Evolutionary conservation across 2,888 invertebrate genomes (phyloP).

Genomic region (Netelia inedita): DNA sequence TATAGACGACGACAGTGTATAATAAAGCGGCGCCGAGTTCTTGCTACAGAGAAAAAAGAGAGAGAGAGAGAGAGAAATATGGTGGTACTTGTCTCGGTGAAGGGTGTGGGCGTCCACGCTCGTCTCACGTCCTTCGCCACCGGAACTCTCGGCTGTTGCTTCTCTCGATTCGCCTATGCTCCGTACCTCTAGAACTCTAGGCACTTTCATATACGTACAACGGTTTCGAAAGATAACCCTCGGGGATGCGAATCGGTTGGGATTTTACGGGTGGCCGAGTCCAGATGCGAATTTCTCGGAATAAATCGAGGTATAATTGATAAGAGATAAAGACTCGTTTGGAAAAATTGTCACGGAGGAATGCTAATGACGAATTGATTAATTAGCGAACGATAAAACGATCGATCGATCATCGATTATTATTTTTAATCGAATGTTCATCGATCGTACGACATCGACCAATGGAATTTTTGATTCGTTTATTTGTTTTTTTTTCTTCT

Average conservation of each 20-base stretch:
- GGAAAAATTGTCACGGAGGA: neutral
- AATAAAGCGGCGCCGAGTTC: conserved; percentile 41
- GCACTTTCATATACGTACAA: too few relatives aligned
- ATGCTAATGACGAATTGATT: neutral
- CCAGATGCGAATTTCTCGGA: neutral
- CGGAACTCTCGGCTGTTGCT: conserved; percentile 26
- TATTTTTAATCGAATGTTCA: neutral
- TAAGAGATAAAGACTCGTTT: neutral
- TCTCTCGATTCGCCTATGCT: neutral
- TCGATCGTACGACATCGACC: neutral
- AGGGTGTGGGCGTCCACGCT: conserved; percentile 55
- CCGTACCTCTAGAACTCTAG: too few relatives aligned
- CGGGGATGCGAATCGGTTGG: too few relatives aligned
- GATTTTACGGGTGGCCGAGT: too few relatives aligned
- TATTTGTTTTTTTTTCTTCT: neutral
- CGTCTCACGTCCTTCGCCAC: conserved; percentile 61
- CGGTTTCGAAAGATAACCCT: too few relatives aligned
- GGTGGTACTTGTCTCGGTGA: conserved; percentile 21
- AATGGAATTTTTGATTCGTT: neutral
- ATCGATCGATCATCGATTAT: neutral
- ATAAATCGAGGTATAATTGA: neutral
- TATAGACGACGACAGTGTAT: conserved; percentile 8
- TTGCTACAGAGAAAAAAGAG: conserved; percentile 4
- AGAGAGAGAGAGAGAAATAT: neutral
- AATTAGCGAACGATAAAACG: neutral